Evolutionary conservation across 2,888 invertebrate genomes (phyloP).

Genomic region (Carterocephalus palaemon): DNA sequence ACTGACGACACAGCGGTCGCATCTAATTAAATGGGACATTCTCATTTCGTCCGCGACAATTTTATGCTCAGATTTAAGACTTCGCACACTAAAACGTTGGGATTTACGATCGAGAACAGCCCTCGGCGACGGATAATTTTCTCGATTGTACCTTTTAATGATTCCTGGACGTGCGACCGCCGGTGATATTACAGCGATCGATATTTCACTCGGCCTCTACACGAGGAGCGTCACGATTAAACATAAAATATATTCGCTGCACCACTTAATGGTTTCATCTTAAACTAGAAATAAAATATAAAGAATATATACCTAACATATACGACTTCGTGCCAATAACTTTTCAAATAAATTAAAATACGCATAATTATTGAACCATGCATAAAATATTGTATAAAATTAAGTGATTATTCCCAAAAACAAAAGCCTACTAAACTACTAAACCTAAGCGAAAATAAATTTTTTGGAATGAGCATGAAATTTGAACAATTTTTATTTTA

Average conservation of each 20-base stretch:
- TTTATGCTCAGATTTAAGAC: constrained; percentile 65
- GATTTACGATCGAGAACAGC: constrained; percentile 56
- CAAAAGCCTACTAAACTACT: too few species aligned
- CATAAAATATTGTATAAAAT: too few species aligned
- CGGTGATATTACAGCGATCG: constrained; percentile 37
- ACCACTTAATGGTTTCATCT: constrained; percentile 7
- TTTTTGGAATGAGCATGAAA: too few species aligned
- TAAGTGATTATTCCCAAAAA: too few species aligned
- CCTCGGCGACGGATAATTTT: constrained; percentile 59
- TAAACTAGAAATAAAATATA: too few species aligned
- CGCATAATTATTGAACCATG: too few species aligned
- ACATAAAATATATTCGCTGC: constrained; percentile 12
- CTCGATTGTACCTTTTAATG: constrained; percentile 50
- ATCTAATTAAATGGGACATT: constrained; percentile 68
- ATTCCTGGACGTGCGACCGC: constrained; percentile 41
- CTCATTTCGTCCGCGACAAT: constrained; percentile 63
- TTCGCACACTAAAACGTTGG: constrained; percentile 55
- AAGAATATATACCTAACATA: too few species aligned
- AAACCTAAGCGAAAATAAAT: too few species aligned
- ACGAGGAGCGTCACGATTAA: constrained; percentile 38
- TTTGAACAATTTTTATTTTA: too few species aligned
- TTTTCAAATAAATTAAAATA: too few species aligned
- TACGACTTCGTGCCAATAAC: too few species aligned
- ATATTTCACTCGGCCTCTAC: constrained; percentile 39
- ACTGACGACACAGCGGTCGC: constrained; percentile 50